phyloP scores from a whole-genome alignment of 2,888 invertebrate genomes.

The Agonopterix arenella region DNA sequence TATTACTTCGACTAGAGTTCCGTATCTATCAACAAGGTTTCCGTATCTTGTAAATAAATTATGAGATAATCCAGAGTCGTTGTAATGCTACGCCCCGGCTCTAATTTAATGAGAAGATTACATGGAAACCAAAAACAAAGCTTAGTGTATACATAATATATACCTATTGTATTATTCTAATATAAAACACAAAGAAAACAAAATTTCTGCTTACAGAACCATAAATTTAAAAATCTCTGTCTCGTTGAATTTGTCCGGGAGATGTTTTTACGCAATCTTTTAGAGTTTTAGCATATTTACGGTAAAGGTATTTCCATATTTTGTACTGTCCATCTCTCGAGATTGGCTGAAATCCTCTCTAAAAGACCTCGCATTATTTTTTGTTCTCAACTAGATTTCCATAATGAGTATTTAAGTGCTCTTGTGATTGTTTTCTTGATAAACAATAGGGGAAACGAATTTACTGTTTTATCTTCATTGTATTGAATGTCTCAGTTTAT shows the following conservation, averaged over 20 bases:
- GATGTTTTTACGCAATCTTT: constrained; percentile 1
- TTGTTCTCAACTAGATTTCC: too few relatives aligned
- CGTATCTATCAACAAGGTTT: constrained; percentile 5
- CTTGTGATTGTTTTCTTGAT: too few relatives aligned
- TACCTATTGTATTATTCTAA: too few relatives aligned
- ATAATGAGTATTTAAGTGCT: too few relatives aligned
- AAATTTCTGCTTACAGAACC: background rate
- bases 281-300: constrained; percentile 1
- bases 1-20: too few relatives aligned
- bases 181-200: background rate
- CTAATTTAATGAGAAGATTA: background rate
- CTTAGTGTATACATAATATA: background rate
- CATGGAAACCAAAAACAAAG: background rate
- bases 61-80: constrained; percentile 6
- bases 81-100: background rate
- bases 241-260: background rate
- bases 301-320: background rate
- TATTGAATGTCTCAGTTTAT: too few relatives aligned
- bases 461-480: too few relatives aligned
- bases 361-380: too few relatives aligned
- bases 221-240: background rate
- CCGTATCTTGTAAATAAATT: constrained; percentile 12
- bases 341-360: too few relatives aligned
- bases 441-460: too few relatives aligned
- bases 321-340: too few relatives aligned